These are phyloP conservation scores for Drosophila percnosoma DNA, from an alignment of 2,888 invertebrate species.

Conservation along the genomic window DNA sequence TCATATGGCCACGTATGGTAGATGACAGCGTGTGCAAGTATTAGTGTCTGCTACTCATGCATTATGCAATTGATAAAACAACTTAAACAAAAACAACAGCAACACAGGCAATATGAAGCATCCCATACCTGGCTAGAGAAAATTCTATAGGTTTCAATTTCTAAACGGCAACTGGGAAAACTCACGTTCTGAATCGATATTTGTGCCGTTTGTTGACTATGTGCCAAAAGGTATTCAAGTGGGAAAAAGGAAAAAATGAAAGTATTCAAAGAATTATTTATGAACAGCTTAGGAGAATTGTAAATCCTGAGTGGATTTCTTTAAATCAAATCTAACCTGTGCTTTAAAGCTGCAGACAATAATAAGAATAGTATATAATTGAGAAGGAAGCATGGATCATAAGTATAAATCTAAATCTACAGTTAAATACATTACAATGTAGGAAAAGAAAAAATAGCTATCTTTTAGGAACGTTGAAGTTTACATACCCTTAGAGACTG, in stretches of 20 bases:
- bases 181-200: constrained; percentile 10
- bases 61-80: constrained; percentile 65
- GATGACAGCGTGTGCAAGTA: constrained; percentile 33
- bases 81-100: constrained; percentile 30
- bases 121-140: constrained; percentile 3
- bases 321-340: background rate
- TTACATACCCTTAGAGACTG: background rate
- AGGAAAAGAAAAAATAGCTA: background rate
- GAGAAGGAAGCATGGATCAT: background rate
- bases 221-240: constrained; percentile 1
- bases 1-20: constrained; percentile 40
- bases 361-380: background rate
- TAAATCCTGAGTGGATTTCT: background rate
- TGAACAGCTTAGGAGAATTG: background rate
- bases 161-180: constrained; percentile 10
- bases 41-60: constrained; percentile 59
- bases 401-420: background rate
- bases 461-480: background rate
- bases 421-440: background rate
- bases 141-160: constrained; percentile 26
- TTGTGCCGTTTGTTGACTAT: background rate
- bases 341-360: background rate
- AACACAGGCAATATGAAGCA: constrained; percentile 18
- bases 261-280: background rate
- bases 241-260: background rate